Conservation (phyloP, 1,140 invertebrate genomes). For the Galendromus occidentalis region DNA sequence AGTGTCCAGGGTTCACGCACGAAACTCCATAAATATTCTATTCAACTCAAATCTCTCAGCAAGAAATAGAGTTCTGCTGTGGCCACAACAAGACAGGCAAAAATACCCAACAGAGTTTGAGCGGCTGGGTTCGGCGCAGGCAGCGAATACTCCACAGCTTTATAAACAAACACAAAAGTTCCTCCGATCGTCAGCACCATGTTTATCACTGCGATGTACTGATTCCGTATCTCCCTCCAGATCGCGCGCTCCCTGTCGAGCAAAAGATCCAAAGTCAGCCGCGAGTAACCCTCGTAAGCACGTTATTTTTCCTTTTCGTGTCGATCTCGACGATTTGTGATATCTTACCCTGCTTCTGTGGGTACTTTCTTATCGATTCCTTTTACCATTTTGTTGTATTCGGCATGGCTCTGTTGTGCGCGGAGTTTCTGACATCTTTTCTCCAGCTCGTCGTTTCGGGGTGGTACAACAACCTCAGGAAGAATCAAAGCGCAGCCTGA, state of each 20-base stretch:
- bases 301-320: no score
- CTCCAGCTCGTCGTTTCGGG: background rate
- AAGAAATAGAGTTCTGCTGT: slow-evolving; percentile 19
- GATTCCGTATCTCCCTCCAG: background rate
- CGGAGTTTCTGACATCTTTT: background rate
- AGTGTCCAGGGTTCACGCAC: no score
- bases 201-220: slow-evolving; percentile 16
- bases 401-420: background rate
- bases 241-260: background rate
- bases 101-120: slow-evolving; percentile 12
- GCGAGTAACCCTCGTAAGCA: no score
- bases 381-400: background rate
- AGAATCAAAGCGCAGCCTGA: background rate
- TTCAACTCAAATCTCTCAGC: background rate
- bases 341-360: no score
- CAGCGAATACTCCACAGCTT: slow-evolving; percentile 19
- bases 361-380: background rate
- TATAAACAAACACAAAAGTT: slow-evolving; percentile 18
- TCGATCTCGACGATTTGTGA: no score
- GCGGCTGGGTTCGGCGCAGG: slow-evolving; percentile 16
- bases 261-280: no score
- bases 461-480: background rate
- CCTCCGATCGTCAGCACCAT: slow-evolving; percentile 17
- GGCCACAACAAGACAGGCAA: slow-evolving; percentile 18
- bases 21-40: no score